Evolutionary conservation across 2,113 vertebrate species (phyloP).

Genomic region (Myrmophylax atrothorax): DNA sequence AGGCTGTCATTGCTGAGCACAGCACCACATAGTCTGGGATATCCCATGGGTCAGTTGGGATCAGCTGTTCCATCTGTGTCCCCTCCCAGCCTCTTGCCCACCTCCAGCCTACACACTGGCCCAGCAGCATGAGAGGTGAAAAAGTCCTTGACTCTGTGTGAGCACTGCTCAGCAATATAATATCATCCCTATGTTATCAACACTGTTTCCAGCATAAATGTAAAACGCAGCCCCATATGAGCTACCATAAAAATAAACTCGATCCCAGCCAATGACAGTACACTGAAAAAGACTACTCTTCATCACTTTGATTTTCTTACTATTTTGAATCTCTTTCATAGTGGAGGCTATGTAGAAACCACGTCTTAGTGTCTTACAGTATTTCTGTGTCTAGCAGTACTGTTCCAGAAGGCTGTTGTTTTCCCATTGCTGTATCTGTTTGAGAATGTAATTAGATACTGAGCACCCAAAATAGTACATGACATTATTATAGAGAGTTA

Average conservation of each 20-base stretch:
- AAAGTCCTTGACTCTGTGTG: neutral
- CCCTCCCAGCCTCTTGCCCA: neutral
- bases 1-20: neutral
- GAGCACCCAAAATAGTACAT: neutral
- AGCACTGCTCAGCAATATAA: neutral
- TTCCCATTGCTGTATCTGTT: neutral
- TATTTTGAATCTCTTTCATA: neutral
- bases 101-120: accelerated
- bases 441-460: neutral
- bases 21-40: accelerated
- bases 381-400: neutral
- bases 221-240: neutral
- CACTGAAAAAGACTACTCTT: neutral
- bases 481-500: neutral
- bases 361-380: neutral
- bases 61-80: neutral
- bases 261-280: neutral
- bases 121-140: neutral
- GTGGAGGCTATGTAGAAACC: neutral
- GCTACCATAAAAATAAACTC: neutral
- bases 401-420: neutral
- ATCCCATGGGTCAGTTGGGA: neutral
- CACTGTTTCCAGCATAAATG: neutral
- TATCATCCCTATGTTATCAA: neutral
- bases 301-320: neutral